A percentile compares a stretch with the other conserved stretches of the same genome.
Evolutionary conservation across 2,797 vertebrate genomes (phyloP).

Genomic region (Dicrostonyx torquatus): DNA sequence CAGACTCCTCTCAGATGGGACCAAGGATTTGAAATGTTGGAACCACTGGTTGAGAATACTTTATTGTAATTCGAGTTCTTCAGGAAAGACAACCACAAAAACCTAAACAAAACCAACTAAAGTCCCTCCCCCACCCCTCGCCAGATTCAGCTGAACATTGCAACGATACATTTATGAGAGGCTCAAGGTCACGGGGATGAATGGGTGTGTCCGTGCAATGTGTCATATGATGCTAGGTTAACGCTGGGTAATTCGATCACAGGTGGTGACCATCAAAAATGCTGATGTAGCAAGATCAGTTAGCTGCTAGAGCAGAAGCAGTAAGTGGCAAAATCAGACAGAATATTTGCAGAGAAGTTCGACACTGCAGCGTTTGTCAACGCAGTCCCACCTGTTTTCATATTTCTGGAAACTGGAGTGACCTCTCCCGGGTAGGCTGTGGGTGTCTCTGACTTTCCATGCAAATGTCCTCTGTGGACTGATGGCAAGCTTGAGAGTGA

Average conservation of each 20-base stretch:
- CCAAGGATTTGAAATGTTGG: neutral
- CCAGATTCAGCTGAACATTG: neutral
- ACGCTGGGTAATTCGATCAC: neutral
- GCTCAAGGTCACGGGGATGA: neutral
- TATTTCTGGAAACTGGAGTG: neutral
- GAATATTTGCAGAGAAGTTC: neutral
- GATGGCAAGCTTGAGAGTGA: neutral
- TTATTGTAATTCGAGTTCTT: neutral
- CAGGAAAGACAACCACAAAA: neutral
- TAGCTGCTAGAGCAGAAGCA: neutral
- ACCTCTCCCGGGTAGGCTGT: neutral
- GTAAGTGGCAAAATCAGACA: neutral
- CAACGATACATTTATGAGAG: neutral
- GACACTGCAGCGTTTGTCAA: neutral
- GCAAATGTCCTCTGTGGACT: constrained; percentile 52
- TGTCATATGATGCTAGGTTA: neutral
- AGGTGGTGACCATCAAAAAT: neutral
- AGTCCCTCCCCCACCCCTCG: rapidly evolving
- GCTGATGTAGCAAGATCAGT: neutral
- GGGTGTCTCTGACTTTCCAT: neutral
- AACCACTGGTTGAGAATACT: neutral
- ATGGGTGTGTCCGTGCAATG: neutral
- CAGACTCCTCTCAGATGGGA: neutral
- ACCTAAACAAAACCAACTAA: neutral
- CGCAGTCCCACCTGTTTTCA: neutral